Evolutionary conservation across 2,797 vertebrate species (phyloP).

Genomic region (Lindbergichthys nudifrons): DNA sequence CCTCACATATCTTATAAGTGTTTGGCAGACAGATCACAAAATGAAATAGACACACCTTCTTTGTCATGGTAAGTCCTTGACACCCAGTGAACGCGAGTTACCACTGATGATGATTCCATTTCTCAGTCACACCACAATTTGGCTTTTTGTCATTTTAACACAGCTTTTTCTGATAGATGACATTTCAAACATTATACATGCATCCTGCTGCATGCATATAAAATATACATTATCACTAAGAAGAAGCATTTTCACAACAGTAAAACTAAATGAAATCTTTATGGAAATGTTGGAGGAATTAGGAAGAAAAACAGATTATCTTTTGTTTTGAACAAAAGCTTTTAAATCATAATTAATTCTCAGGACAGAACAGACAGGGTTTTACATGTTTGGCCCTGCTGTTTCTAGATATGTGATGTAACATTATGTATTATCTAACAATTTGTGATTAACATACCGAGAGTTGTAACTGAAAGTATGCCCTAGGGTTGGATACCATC

Average conservation of each 20-base stretch:
- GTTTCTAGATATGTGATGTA: no score
- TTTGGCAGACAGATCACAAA: neutral
- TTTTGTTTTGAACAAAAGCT: neutral
- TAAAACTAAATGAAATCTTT: neutral
- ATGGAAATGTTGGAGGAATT: neutral
- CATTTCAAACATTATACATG: neutral
- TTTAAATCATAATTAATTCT: neutral
- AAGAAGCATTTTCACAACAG: neutral
- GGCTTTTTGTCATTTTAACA: slow-evolving; percentile 9
- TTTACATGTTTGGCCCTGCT: neutral
- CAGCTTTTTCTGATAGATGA: slow-evolving; percentile 6
- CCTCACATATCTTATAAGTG: neutral
- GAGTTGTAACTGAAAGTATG: neutral
- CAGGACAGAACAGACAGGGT: neutral
- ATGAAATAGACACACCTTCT: neutral
- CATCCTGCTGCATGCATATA: neutral
- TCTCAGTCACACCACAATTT: neutral
- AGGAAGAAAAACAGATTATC: neutral
- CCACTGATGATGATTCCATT: neutral
- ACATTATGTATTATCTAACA: neutral
- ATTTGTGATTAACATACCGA: neutral
- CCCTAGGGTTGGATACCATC: slow-evolving; percentile 7
- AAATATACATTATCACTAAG: neutral
- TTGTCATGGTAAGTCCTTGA: neutral
- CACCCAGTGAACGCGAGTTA: neutral